phyloP scores from a whole-genome alignment of 2,113 vertebrate genomes.

The Pseudopipra pipra region DNA sequence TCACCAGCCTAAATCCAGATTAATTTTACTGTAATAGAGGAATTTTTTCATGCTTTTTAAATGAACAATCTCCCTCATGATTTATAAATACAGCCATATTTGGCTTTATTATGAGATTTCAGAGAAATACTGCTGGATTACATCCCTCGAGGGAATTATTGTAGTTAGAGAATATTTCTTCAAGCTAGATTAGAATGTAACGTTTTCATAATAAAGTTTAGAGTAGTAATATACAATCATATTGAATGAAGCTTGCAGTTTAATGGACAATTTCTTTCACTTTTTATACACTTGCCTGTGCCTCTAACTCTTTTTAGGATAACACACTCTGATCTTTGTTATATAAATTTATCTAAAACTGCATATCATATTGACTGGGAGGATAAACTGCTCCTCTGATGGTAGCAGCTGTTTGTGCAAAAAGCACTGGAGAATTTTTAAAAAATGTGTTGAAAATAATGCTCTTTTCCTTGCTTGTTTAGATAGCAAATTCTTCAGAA shows the following conservation, averaged over 20 bases:
- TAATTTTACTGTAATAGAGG: background rate
- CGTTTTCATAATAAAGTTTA: background rate
- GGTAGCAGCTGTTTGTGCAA: background rate
- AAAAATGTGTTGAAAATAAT: constrained; percentile 12
- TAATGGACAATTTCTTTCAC: background rate
- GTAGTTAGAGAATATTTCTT: background rate
- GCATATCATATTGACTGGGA: background rate
- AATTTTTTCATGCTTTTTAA: background rate
- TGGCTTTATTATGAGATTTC: background rate
- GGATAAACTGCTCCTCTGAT: background rate
- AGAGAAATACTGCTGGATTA: background rate
- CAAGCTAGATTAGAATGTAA: background rate
- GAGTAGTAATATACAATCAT: background rate
- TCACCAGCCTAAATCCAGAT: background rate
- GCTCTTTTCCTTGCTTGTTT: constrained; percentile 42
- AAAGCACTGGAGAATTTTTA: background rate
- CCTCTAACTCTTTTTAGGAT: background rate
- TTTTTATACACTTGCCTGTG: background rate
- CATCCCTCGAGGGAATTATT: background rate
- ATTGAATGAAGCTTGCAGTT: background rate
- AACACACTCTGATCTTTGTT: background rate
- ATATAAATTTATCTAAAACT: background rate
- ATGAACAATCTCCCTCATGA: background rate
- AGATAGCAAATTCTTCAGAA: constrained; percentile 27
- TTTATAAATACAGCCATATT: background rate